Conservation (phyloP, 2,888 invertebrate genomes). For the Cyaniris semiargus region DNA sequence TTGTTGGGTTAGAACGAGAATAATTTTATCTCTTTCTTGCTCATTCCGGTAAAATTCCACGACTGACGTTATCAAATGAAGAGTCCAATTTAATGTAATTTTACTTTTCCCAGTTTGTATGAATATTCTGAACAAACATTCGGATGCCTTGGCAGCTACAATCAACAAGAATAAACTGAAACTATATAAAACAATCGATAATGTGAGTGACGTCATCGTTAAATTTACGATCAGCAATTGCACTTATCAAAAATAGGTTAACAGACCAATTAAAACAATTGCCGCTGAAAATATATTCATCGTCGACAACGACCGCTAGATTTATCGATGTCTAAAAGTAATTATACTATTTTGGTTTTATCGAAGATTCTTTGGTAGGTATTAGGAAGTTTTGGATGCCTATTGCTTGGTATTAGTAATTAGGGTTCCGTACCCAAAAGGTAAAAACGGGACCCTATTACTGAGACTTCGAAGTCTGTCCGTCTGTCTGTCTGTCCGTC, state of each 20-base stretch:
- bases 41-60: background rate
- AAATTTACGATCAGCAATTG: slow-evolving; percentile 7
- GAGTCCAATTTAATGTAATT: too few species aligned
- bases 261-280: slow-evolving; percentile 10
- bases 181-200: slow-evolving; percentile 16
- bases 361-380: background rate
- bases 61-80: background rate
- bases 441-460: too few species aligned
- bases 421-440: too few species aligned
- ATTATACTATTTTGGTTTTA: background rate
- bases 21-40: background rate
- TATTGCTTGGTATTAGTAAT: too few species aligned
- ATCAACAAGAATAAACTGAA: background rate
- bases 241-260: slow-evolving; percentile 21
- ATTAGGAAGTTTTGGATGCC: background rate
- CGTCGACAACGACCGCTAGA: background rate
- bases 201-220: background rate
- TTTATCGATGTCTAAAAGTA: slow-evolving; percentile 1
- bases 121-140: background rate
- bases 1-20: background rate
- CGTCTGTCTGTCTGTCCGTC: too few species aligned
- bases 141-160: background rate
- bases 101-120: too few species aligned
- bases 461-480: too few species aligned
- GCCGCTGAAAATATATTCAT: slow-evolving; percentile 2